Percentiles rank a stretch among this genome's conserved stretches.
These are phyloP conservation scores for Gryon sp. DNA, from an alignment of 1,140 invertebrate species.

Conservation along the genomic window DNA sequence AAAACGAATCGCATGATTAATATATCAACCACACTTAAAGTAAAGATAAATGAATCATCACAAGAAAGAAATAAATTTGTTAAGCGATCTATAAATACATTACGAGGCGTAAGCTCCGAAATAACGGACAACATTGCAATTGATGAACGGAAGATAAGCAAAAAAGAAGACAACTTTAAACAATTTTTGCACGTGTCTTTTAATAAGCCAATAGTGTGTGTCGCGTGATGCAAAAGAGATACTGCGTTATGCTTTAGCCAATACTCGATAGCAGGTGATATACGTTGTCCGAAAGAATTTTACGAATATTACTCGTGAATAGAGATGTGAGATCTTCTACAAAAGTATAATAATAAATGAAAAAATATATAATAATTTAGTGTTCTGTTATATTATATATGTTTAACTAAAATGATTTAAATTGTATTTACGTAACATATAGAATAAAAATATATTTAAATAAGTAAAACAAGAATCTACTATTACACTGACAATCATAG, in stretches of 20 bases:
- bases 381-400: too few relatives aligned
- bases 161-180: constrained; percentile 64
- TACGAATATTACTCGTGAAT: constrained; percentile 32
- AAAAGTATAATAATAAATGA: background rate
- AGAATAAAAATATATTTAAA: too few relatives aligned
- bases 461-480: too few relatives aligned
- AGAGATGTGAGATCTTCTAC: constrained; percentile 36
- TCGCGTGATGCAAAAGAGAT: constrained; percentile 61
- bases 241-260: constrained; percentile 61
- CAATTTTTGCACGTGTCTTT: constrained; percentile 61
- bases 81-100: constrained; percentile 79
- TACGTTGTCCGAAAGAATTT: constrained; percentile 54
- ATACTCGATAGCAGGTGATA: constrained; percentile 52
- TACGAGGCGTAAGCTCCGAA: constrained; percentile 78
- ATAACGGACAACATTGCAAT: constrained; percentile 75
- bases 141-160: constrained; percentile 72
- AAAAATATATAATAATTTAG: background rate
- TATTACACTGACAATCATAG: too few relatives aligned
- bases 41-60: too few relatives aligned
- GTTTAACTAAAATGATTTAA: too few relatives aligned
- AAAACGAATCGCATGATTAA: background rate
- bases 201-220: constrained; percentile 63
- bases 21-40: background rate
- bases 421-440: too few relatives aligned
- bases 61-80: constrained; percentile 63